phyloP scores from a whole-genome alignment of 2,113 vertebrate genomes.

The Petromus typicus region DNA sequence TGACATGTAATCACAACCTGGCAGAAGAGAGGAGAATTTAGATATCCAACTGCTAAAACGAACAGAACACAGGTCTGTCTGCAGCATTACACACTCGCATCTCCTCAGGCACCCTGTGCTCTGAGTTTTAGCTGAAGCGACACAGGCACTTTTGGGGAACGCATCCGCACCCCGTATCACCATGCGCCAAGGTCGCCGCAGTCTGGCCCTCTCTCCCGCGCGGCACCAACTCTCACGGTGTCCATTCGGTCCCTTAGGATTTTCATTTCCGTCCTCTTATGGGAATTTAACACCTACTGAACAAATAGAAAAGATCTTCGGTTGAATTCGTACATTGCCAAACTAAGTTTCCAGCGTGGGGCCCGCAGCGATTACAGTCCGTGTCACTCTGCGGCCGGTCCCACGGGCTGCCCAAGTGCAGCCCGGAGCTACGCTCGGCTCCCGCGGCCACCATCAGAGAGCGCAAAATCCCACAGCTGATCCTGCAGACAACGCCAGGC shows the following conservation, averaged over 20 bases:
- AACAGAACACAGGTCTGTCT: neutral
- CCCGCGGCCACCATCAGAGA: neutral
- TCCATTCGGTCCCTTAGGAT: neutral
- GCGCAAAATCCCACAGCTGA: neutral
- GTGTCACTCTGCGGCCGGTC: neutral
- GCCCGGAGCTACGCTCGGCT: neutral
- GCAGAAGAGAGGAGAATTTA: neutral
- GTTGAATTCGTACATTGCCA: neutral
- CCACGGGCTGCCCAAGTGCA: neutral
- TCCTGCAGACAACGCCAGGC: neutral
- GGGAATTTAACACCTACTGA: neutral
- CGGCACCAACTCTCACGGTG: neutral
- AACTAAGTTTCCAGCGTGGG: neutral
- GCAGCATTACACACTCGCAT: neutral
- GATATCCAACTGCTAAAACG: neutral
- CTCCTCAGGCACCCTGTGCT: neutral
- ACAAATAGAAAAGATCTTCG: neutral
- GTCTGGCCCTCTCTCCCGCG: neutral
- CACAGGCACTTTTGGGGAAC: neutral
- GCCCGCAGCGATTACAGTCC: neutral
- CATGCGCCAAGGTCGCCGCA: neutral
- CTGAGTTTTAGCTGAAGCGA: neutral
- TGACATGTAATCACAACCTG: neutral
- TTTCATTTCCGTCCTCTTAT: neutral
- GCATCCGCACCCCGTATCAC: neutral